Evolutionary conservation across 1,140 invertebrate genomes (phyloP).

Genomic region (Tachypleus tridentatus): DNA sequence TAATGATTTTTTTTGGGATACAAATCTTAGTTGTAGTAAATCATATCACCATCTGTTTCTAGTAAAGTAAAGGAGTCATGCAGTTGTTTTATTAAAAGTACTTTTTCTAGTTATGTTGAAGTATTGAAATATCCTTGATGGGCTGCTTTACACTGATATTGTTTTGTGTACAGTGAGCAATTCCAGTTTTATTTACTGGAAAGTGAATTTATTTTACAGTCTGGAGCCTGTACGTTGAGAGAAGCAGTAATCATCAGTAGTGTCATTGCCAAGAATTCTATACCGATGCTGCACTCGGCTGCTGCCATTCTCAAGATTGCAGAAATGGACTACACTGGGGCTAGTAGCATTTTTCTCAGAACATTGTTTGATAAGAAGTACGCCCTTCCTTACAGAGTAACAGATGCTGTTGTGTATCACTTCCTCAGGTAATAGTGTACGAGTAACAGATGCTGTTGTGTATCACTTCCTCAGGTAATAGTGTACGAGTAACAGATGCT

Average conservation of each 20-base stretch:
- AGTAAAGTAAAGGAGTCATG: too few species aligned
- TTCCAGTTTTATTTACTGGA: conserved; percentile 1
- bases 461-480: conserved; percentile 79
- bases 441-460: conserved; percentile 90
- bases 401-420: conserved; percentile 92
- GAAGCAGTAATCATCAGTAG: conserved; percentile 93
- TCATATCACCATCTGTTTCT: too few species aligned
- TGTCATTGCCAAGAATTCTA: conserved; percentile 77
- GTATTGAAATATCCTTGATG: too few species aligned
- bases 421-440: conserved; percentile 80
- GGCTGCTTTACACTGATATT: background rate
- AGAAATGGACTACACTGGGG: conserved; percentile 96
- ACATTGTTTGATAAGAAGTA: conserved; percentile 97
- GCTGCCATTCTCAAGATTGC: conserved; percentile 91
- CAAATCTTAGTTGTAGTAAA: too few species aligned
- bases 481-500: background rate
- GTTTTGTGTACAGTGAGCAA: background rate
- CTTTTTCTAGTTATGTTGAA: too few species aligned
- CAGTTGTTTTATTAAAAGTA: too few species aligned
- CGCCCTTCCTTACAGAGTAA: conserved; percentile 85
- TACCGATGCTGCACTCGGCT: conserved; percentile 91
- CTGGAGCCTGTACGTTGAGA: conserved; percentile 81
- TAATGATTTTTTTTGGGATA: too few species aligned
- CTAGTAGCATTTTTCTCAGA: conserved; percentile 88
- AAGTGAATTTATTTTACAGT: conserved; percentile 38